Evolutionary conservation across 2,888 invertebrate species (phyloP), one percentile per base, ranked within the genome.

Genomic region (Pedicia rivosa): DNA sequence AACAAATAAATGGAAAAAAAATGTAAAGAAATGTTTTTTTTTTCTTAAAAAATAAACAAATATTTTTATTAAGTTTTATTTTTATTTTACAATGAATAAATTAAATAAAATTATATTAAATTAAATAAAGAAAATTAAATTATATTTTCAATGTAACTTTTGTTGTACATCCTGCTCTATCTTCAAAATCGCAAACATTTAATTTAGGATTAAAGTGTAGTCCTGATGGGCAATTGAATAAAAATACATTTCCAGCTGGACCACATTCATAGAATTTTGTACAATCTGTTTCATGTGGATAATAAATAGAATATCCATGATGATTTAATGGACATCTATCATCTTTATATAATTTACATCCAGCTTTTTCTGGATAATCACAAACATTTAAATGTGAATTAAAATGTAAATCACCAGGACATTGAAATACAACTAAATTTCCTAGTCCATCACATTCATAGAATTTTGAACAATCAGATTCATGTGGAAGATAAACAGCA

Each of bases 391-490:
- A 10, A 24, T 31, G 15, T 2, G 24, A 20, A 36, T 32, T 40
- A 22, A 28, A 43, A n/a, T 35, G 14, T 16, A 39, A 32, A n/a
- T 37, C 41, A 12, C 12, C 12, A 10, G 41, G 43, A 17, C 43
- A 43, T 13, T 30, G 17, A 9, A 35, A 32, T n/a, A 13, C 27
- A 4, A 30, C 17, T 10, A 34, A 30, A 15, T 28, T n/a, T 1
- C 41, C 40, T n/a, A n/a, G n/a, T 15, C 35, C 20, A 8, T 36
- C 22, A 31, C 43, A 43, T 40, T 35, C 36, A 28, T 38, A 41
- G 30, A 41, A 41, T 7, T 32, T 38, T 15, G 24, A n/a, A 17
- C 41, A 41, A 13, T 22, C 26, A 8, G 15, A 31, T 16, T 16
- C 17, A 26, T 35, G 35, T 27, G 26, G 35, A n/a, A 35, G 12